Evolutionary conservation across 2,797 vertebrate genomes (phyloP).

Genomic region (Sebastes oblongus): DNA sequence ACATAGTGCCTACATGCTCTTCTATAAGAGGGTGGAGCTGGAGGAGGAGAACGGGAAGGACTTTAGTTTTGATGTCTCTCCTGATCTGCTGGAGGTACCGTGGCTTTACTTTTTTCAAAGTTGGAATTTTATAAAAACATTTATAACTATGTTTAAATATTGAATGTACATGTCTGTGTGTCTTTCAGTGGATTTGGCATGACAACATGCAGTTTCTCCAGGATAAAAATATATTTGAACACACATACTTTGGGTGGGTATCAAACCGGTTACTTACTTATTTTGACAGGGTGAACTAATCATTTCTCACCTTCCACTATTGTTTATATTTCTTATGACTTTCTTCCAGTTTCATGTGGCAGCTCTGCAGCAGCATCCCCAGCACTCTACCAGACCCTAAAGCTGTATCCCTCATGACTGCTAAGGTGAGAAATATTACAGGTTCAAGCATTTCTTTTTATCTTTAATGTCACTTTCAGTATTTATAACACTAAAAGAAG

Average conservation of each 20-base stretch:
- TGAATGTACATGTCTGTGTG: conserved; percentile 1
- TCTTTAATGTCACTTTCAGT: rapidly evolving
- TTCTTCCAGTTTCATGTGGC: conserved; percentile 95
- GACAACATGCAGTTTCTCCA: conserved; percentile 99
- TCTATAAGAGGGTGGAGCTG: conserved; percentile 96
- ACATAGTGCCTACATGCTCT: conserved; percentile 99
- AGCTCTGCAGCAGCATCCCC: conserved; percentile 98
- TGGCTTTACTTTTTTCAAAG: background rate
- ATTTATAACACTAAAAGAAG: background rate
- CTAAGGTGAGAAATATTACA: conserved; percentile 86
- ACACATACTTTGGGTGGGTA: conserved; percentile 98
- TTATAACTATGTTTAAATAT: background rate
- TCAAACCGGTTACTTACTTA: background rate
- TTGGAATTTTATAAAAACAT: rapidly evolving
- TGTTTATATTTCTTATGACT: background rate
- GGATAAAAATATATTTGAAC: conserved; percentile 99
- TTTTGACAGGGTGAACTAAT: background rate
- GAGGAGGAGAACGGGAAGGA: conserved; percentile 96
- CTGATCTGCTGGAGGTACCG: conserved; percentile 86
- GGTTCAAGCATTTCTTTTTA: background rate
- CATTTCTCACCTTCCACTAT: rapidly evolving
- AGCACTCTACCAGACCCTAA: conserved; percentile 97
- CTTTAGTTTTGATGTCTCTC: conserved; percentile 96
- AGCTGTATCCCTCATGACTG: conserved; percentile 97
- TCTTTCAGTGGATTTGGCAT: conserved; percentile 97